Evolutionary conservation across 2,888 invertebrate genomes (phyloP), one percentile per base, ranked within the genome.

Genomic region (Sceliomorpha sp.): DNA sequence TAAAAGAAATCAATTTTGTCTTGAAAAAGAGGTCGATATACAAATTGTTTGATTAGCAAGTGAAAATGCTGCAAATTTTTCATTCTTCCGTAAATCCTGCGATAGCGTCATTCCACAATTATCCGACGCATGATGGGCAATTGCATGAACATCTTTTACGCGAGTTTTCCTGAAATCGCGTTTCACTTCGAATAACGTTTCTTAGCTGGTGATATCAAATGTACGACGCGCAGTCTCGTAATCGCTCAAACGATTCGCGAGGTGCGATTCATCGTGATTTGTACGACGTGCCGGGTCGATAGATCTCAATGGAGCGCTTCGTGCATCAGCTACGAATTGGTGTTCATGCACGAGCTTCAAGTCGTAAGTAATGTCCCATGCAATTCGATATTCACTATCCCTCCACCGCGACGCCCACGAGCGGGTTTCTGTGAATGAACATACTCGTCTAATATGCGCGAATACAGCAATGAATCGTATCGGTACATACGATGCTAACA

Each of bases 401-500:
- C 67, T 63, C 59, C 53, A n/a, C n/a, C n/a, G 53, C 48, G 51
- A 70, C 64, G 64, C 70, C 70, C 59, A 73, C 70, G 58, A 69
- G 27, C 32, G 15, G 34, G 56, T 40, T 34, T 45, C 45, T 59
- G 68, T 29, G 37, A 53, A 66, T 60, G 48, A 53, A 55, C 60
- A 40, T 42, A 37, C 50, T 48, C 62, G 44, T 62, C 48, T 66
- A 58, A 70, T 50, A 27, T 12, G 48, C 40, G 26, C 51, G 53
- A 37, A 37, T 26, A 45, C 34, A n/a, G n/a, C 40, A 55, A 40
- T 42, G 36, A 29, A 53, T 15, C 34, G 36, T 60, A 56, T 39
- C 55, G 59, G 56, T 51, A 39, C 53, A 55, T 17, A 53, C 48
- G n/a, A n/a, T n/a, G n/a, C n/a, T n/a, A 40, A 55, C 59, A 56